Percentiles rank a stretch among this genome's conserved stretches.
phyloP scores from a whole-genome alignment of 2,888 invertebrate genomes.

The Odontomyia ornata region DNA sequence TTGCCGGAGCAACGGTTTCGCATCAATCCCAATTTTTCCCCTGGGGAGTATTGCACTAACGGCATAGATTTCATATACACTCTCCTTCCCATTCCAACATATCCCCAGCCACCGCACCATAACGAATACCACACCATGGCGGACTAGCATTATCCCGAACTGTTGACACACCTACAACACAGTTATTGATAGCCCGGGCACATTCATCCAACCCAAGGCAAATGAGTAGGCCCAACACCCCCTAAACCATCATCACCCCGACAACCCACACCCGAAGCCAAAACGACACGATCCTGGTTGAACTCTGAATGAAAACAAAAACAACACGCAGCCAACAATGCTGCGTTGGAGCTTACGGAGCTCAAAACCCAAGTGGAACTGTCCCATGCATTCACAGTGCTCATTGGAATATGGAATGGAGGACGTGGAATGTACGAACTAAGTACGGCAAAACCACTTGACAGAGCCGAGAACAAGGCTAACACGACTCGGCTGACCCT shows the following conservation, averaged over 20 bases:
- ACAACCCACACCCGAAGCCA: background rate
- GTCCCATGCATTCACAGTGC: conserved; percentile 27
- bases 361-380: conserved; percentile 7
- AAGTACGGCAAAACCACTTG: conserved; percentile 42
- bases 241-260: background rate
- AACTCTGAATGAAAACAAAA: conserved; percentile 37
- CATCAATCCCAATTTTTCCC: background rate
- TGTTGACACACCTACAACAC: conserved; percentile 51
- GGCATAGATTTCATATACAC: background rate
- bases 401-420: background rate
- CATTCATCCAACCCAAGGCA: conserved; percentile 42
- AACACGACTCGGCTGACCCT: conserved; percentile 13
- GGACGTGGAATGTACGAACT: conserved; percentile 1
- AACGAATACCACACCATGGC: background rate
- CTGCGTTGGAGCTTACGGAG: background rate
- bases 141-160: conserved; percentile 45
- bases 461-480: conserved; percentile 38
- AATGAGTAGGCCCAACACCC: conserved; percentile 26
- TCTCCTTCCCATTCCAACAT: background rate
- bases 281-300: background rate
- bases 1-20: background rate
- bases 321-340: background rate
- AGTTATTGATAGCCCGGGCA: conserved; percentile 33
- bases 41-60: background rate
- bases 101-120: background rate